Percentiles rank a stretch among this genome's conserved stretches.
Conservation (phyloP, 1,140 invertebrate genomes). For the Metaphire vulgaris region DNA sequence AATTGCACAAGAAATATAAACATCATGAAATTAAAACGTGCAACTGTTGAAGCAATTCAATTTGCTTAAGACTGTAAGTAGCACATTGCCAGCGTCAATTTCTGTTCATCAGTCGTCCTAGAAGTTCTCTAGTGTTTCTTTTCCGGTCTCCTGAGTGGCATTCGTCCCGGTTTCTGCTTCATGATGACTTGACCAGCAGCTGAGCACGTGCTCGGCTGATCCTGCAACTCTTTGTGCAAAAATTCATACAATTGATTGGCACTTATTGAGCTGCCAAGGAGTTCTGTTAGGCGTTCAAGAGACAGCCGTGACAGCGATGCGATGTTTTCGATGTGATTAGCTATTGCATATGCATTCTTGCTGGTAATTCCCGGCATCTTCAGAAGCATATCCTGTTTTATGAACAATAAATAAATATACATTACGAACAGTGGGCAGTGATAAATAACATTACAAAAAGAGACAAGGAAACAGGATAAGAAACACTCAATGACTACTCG, state of each 20-base stretch:
- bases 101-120: not conserved
- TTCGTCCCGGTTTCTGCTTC: not conserved
- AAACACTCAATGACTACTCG: too few species aligned
- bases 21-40: too few species aligned
- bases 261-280: slow-evolving; percentile 58
- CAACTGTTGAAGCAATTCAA: too few species aligned
- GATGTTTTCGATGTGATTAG: slow-evolving; percentile 64
- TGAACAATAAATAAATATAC: slow-evolving; percentile 12
- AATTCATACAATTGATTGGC: slow-evolving; percentile 51
- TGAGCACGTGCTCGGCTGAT: not conserved
- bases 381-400: slow-evolving; percentile 68
- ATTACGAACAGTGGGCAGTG: too few species aligned
- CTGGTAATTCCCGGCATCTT: slow-evolving; percentile 83
- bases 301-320: slow-evolving; percentile 59
- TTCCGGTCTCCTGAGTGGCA: not conserved
- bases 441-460: too few species aligned
- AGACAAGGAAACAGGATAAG: too few species aligned
- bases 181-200: not conserved
- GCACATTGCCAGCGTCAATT: not conserved
- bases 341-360: slow-evolving; percentile 71
- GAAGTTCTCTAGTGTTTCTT: slow-evolving; percentile 4
- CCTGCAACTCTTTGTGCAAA: slow-evolving; percentile 45
- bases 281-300: slow-evolving; percentile 58
- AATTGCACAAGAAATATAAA: too few species aligned
- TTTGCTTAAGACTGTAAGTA: too few species aligned